Evolutionary conservation across 1,140 invertebrate species (phyloP).

Genomic region (Proales similis): DNA sequence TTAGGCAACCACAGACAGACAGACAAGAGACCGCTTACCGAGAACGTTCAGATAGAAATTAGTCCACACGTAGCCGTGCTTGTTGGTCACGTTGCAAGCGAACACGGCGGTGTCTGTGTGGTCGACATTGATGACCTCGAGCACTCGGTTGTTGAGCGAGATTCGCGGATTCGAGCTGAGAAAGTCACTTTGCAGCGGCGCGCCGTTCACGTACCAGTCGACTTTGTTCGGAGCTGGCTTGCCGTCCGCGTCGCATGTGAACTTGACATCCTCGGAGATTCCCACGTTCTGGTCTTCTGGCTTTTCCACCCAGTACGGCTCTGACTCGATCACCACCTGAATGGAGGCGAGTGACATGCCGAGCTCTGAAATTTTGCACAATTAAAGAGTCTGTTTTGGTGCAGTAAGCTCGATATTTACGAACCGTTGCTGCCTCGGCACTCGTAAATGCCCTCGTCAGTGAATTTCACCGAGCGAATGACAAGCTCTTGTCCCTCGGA

Average conservation of each 20-base stretch:
- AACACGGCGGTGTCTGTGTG: constrained; percentile 91
- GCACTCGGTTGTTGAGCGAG: constrained; percentile 59
- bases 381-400: background rate
- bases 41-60: constrained; percentile 95
- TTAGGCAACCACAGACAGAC: background rate
- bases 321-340: constrained; percentile 56
- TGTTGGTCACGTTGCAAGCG: constrained; percentile 96
- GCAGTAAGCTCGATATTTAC: constrained; percentile 14
- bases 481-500: constrained; percentile 74
- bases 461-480: constrained; percentile 73
- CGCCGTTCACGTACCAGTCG: constrained; percentile 93
- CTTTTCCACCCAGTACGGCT: constrained; percentile 84
- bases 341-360: constrained; percentile 34
- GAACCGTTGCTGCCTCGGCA: constrained; percentile 85
- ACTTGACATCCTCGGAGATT: constrained; percentile 78
- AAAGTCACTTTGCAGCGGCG: constrained; percentile 61
- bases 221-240: constrained; percentile 74
- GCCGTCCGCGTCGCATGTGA: constrained; percentile 78
- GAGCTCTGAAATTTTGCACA: constrained; percentile 24
- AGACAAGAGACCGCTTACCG: constrained; percentile 55
- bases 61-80: constrained; percentile 92
- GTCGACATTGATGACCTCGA: constrained; percentile 71
- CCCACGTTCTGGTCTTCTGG: constrained; percentile 74
- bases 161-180: constrained; percentile 61
- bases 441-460: constrained; percentile 76